These are phyloP conservation scores for Ceratitis capitata DNA, from an alignment of 1,140 invertebrate species.

Conservation along the genomic window DNA sequence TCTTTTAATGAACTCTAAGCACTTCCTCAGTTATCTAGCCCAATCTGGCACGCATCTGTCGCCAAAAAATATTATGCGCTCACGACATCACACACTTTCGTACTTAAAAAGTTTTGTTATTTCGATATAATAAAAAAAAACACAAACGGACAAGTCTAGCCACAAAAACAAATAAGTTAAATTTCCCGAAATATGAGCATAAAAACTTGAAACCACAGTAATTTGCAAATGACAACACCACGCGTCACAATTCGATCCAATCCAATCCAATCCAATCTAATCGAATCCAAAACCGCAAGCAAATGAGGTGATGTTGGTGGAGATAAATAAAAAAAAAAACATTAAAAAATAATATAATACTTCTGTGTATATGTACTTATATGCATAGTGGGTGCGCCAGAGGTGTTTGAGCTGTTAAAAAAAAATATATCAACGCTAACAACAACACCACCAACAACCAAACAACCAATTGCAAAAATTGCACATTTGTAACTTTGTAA, in stretches of 20 bases:
- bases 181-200: not conserved
- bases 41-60: too few relatives aligned
- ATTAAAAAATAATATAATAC: not conserved
- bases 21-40: too few relatives aligned
- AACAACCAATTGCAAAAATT: not conserved
- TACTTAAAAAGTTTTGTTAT: not conserved
- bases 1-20: too few relatives aligned
- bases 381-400: not conserved
- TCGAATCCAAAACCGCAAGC: not conserved
- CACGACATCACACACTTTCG: not conserved
- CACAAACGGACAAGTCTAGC: not conserved
- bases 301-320: not conserved
- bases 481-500: not conserved
- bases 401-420: not conserved
- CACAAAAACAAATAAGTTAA: not conserved
- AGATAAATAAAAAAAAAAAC: not conserved
- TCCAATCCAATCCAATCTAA: not conserved
- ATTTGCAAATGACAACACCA: constrained; percentile 1
- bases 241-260: not conserved
- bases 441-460: not conserved
- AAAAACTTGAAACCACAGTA: not conserved
- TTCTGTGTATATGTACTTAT: not conserved
- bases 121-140: not conserved
- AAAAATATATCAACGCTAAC: not conserved
- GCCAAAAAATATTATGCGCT: too few relatives aligned